phyloP scores from a whole-genome alignment of 2,113 vertebrate species.

The Rhinopomastus cyanomelas region DNA sequence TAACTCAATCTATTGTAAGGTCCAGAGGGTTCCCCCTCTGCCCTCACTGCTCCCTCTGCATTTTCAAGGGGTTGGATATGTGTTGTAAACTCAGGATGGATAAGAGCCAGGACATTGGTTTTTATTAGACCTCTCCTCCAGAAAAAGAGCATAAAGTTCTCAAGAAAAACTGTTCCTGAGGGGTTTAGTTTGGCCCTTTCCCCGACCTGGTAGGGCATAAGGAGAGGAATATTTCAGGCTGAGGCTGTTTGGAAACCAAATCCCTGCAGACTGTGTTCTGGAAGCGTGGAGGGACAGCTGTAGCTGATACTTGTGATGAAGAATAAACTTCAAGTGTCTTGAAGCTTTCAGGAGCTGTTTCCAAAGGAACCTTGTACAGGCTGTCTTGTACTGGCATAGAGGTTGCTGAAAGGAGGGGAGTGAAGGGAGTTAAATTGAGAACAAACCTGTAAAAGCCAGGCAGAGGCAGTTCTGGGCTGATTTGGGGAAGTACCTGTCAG shows the following conservation, averaged over 20 bases:
- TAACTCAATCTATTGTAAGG: background rate
- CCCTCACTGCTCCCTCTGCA: background rate
- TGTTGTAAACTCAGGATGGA: background rate
- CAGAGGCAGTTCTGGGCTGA: too few relatives aligned
- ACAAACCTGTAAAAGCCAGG: background rate
- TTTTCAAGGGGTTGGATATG: background rate
- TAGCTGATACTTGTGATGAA: background rate
- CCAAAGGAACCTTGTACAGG: background rate
- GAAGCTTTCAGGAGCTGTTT: background rate
- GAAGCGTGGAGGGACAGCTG: background rate
- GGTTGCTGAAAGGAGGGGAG: background rate
- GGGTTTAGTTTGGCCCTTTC: background rate
- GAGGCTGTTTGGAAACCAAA: background rate
- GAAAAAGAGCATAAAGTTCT: background rate
- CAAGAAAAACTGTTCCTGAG: background rate
- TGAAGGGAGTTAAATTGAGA: background rate
- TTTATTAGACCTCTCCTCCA: background rate
- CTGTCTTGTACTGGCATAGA: fast-evolving
- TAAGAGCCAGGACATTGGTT: background rate
- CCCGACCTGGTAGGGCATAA: background rate
- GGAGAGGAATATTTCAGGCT: background rate
- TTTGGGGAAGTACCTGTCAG: background rate
- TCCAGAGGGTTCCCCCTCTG: fast-evolving
- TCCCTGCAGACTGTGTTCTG: background rate
- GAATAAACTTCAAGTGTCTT: background rate